These are phyloP conservation scores for Prosapia bicincta DNA, from an alignment of 2,888 invertebrate species.

Conservation along the genomic window DNA sequence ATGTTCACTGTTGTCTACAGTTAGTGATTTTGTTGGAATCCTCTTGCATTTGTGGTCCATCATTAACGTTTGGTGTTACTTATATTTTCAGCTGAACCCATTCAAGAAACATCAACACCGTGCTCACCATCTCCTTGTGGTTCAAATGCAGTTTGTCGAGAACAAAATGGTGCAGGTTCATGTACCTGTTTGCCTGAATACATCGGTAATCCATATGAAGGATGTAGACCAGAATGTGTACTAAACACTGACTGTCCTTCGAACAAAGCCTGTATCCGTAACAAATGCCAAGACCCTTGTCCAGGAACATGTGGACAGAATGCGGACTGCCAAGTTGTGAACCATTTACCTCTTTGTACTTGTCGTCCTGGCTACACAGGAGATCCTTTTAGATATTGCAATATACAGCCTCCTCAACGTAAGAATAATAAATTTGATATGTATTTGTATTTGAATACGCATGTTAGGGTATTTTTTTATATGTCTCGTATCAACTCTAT, in stretches of 20 bases:
- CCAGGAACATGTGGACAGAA: slow-evolving; percentile 66
- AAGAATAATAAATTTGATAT: too few species aligned
- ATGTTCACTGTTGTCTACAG: not conserved
- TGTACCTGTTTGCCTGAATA: slow-evolving; percentile 67
- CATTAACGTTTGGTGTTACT: not conserved
- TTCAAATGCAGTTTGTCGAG: slow-evolving; percentile 54
- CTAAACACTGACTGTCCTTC: slow-evolving; percentile 48
- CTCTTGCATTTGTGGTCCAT: not conserved
- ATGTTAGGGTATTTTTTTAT: too few species aligned
- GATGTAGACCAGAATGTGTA: slow-evolving; percentile 53
- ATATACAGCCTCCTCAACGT: slow-evolving; percentile 45
- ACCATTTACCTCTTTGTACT: slow-evolving; percentile 63
- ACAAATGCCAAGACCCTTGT: slow-evolving; percentile 66
- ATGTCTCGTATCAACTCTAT: too few species aligned
- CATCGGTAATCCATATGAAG: slow-evolving; percentile 63
- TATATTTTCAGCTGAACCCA: slow-evolving; percentile 38
- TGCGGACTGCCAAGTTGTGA: slow-evolving; percentile 62
- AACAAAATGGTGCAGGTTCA: slow-evolving; percentile 66
- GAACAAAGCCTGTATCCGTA: slow-evolving; percentile 52
- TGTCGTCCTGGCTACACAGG: slow-evolving; percentile 61
- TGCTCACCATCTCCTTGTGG: slow-evolving; percentile 51
- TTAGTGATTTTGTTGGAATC: not conserved
- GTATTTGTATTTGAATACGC: too few species aligned
- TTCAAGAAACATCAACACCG: slow-evolving; percentile 45
- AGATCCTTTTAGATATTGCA: slow-evolving; percentile 59